Evolutionary conservation across 2,797 vertebrate genomes (phyloP).

Genomic region (Peromyscus aztecus): DNA sequence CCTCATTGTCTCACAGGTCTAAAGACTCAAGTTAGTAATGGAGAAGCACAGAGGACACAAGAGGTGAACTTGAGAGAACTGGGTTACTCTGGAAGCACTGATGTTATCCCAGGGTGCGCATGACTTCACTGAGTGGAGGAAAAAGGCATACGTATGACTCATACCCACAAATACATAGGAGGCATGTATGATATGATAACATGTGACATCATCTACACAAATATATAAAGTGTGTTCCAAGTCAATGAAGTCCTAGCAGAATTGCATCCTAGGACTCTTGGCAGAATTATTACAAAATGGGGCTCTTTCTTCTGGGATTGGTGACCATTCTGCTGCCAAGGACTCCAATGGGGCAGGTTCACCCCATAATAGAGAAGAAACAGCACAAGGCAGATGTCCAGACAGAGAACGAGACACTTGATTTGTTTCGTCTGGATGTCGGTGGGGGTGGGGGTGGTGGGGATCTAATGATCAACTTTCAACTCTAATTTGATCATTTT

Average conservation of each 20-base stretch:
- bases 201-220: not conserved
- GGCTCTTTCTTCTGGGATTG: not conserved
- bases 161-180: not conserved
- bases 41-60: not conserved
- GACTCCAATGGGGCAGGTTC: not conserved
- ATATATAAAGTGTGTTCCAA: not conserved
- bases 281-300: slow-evolving; percentile 19
- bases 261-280: not conserved
- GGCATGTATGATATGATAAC: not conserved
- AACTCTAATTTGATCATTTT: not conserved
- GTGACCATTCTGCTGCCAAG: not conserved
- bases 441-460: not conserved
- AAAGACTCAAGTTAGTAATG: not conserved
- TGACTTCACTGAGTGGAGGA: not conserved
- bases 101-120: not conserved
- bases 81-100: not conserved
- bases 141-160: not conserved
- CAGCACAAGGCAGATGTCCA: slow-evolving; percentile 35
- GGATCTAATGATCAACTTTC: not conserved
- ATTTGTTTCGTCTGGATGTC: not conserved
- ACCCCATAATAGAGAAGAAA: not conserved
- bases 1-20: not conserved
- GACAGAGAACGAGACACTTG: not conserved
- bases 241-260: not conserved
- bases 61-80: slow-evolving; percentile 4